These are phyloP conservation scores for Aporophyla lueneburgensis DNA, from an alignment of 2,888 invertebrate species.

Conservation along the genomic window DNA sequence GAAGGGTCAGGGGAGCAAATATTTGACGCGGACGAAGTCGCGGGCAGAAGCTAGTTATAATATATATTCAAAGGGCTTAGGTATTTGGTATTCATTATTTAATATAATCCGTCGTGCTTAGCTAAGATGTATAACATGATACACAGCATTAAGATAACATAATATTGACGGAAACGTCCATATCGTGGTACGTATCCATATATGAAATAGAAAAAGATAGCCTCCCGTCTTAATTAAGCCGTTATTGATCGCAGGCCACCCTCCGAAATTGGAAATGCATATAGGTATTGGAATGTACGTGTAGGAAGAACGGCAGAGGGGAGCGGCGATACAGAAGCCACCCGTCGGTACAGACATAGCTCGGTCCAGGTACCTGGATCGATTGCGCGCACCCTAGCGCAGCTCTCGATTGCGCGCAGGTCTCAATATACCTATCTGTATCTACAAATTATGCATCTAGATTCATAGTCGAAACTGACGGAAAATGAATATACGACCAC, in stretches of 20 bases:
- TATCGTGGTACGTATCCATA: neutral
- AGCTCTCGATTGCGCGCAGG: neutral
- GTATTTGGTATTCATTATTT: neutral
- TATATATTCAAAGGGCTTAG: neutral
- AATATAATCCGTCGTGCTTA: neutral
- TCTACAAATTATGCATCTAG: constrained; percentile 35
- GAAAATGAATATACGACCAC: neutral
- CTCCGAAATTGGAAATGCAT: constrained; percentile 6
- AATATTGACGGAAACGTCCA: neutral
- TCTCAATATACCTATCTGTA: neutral
- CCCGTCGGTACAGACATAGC: constrained; percentile 4
- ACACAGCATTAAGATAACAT: constrained; percentile 12
- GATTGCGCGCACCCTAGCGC: constrained; percentile 38
- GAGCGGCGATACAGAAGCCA: constrained; percentile 5
- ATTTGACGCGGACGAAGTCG: too few species aligned
- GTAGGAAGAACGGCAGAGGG: constrained; percentile 2
- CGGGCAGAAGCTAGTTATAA: too few species aligned
- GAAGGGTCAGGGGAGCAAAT: too few species aligned
- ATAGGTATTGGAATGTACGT: constrained; percentile 6
- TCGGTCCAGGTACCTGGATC: constrained; percentile 28
- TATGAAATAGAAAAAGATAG: neutral
- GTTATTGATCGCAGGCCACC: constrained; percentile 7
- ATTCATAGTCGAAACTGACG: constrained; percentile 19
- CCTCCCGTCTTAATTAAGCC: neutral
- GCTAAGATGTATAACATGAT: constrained; percentile 1